Base-by-base conservation (phyloP, 2,797 vertebrate species). In the Petrocephalus schoutedeni region DNA sequence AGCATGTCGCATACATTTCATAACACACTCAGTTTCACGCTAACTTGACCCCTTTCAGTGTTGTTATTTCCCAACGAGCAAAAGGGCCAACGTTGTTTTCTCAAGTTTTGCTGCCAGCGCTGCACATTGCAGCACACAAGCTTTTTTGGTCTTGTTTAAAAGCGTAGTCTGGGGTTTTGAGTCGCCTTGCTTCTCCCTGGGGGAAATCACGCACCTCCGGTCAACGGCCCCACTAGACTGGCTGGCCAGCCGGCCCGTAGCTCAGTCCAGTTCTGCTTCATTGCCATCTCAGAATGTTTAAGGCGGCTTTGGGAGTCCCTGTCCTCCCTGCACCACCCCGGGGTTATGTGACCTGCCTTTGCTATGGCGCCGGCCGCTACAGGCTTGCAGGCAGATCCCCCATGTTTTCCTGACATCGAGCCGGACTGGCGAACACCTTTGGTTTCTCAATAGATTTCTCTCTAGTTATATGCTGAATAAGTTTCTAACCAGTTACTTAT, bases 241-340 rank as follows among this genome's bases (percentile, higher is more conserved):
- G 49, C 2, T 6, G 64, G 14, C 16, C 8, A 4, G 23, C 49
- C 71, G 28, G 49, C 86, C 64, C 36, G 32, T 57, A 56, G 21
- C 80, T 2, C n/a, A 59, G 71, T 88, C n/a, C 82, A 88, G 23
- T 90, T 92, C 89, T 91, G 67, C 87, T 88, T 88, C 90, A 57
- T 89, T 90, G 88, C 90, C 93, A 92, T 91, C 89, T 87, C 91
- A 90, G 88, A 89, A 88, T 53, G 0, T 90, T 88, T 90, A 87
- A 87, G 88, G 64, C 87, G 86, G 90, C 88, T 85, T 91, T 88
- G 89, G 45, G 88, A 67, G 86, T 89, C 94, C 88, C 90, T 89
- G 90, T 90, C 51, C 10, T 32, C 16, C 54, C 10, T 7, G 84
- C 41, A 4, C 84, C 21, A 32, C 21, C 9, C 64, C 14, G 10